Base-by-base conservation (phyloP, 2,797 vertebrate species). In the Notolabrus celidotus region DNA sequence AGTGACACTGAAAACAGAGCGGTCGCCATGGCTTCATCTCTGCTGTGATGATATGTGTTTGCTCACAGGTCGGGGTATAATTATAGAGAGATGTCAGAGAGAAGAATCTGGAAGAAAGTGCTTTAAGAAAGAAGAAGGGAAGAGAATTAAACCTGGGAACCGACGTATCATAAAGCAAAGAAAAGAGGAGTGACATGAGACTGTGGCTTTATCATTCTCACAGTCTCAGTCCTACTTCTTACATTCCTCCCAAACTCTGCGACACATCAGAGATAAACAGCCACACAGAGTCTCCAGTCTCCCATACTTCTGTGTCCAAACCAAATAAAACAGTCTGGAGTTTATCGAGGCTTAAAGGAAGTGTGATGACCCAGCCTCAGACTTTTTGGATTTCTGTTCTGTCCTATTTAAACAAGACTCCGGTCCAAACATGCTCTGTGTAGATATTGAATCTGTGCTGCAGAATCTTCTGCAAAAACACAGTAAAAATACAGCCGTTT, bases 71-170 rank as follows among this genome's bases (percentile, higher is more conserved):
- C 70, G 10, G 67, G 10, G 0, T 54, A 34, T 71, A 53, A 83
- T 88, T 67, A 85, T n/a, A n/a, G n/a, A 64, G 36, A 25, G 51
- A 38, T 53, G 29, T 60, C 47, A 43, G 50, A 71, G 54, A 53
- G 20, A 58, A 59, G 39, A 69, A 53, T 9, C n/a, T 14, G 12
- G 15, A 14, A 1, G 38, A 38, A 39, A 38, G 38, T 16, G 38
- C 39, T 38, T 15, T 12, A 15, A 12, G 11, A 15, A 38, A 38
- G 36, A 36, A 34, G 33, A 36, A 36, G 12, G 52, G n/a, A n/a
- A n/a, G n/a, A n/a, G n/a, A n/a, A n/a, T n/a, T n/a, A n/a, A n/a
- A n/a, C n/a, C n/a, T n/a, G n/a, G n/a, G n/a, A n/a, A n/a, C n/a
- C n/a, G n/a, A n/a, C n/a, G n/a, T n/a, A n/a, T n/a, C n/a, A n/a